A percentile compares a stretch with the other conserved stretches of the same genome.
These are phyloP conservation scores for Caerostris darwini DNA, from an alignment of 1,140 invertebrate species.

Conservation along the genomic window DNA sequence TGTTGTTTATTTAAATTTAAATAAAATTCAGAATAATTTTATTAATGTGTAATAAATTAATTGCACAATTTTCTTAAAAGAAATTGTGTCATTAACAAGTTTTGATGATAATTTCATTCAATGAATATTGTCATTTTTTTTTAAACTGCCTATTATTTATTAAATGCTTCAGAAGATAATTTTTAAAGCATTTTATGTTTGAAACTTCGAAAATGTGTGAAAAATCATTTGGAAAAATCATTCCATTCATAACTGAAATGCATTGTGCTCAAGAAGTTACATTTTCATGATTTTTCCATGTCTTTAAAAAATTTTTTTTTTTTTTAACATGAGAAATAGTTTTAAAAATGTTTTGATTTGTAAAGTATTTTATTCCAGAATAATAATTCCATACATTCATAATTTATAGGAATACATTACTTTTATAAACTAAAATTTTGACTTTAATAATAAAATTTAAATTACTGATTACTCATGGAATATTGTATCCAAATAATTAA, in stretches of 20 bases:
- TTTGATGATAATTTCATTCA: too few relatives aligned
- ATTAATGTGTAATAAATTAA: neutral
- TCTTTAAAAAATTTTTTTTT: neutral
- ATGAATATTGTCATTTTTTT: neutral
- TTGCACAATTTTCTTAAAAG: neutral
- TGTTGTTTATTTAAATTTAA: conserved; percentile 28
- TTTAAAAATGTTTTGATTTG: neutral
- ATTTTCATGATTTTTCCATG: too few relatives aligned
- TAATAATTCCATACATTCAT: too few relatives aligned
- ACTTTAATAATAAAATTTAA: too few relatives aligned
- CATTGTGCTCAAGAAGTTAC: too few relatives aligned
- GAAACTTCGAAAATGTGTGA: neutral
- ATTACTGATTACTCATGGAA: too few relatives aligned
- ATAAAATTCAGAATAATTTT: neutral
- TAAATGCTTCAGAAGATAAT: neutral
- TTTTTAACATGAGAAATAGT: neutral
- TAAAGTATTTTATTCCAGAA: neutral
- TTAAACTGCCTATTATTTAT: neutral
- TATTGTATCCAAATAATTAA: too few relatives aligned
- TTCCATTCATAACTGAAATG: too few relatives aligned
- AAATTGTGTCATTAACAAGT: neutral
- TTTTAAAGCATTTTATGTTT: neutral
- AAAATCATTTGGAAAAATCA: neutral
- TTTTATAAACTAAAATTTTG: too few relatives aligned
- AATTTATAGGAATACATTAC: too few relatives aligned